These are phyloP conservation scores for Chromoteleia sp. DNA, from an alignment of 2,888 invertebrate genomes.

Conservation along the genomic window DNA sequence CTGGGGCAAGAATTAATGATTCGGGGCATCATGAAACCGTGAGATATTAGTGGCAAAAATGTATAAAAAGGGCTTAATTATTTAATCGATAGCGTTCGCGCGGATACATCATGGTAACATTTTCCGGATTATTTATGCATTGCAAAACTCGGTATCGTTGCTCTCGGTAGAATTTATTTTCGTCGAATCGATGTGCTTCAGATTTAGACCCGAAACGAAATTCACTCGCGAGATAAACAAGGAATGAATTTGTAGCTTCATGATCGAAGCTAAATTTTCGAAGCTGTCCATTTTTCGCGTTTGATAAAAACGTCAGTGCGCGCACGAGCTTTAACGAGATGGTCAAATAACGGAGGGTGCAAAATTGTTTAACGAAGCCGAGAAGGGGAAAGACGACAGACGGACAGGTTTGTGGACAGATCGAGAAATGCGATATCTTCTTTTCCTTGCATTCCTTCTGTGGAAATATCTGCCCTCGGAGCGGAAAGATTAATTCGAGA, in stretches of 20 bases:
- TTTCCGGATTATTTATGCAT: constrained; percentile 42
- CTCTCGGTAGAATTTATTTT: constrained; percentile 37
- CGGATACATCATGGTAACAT: constrained; percentile 8
- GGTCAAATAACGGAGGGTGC: constrained; percentile 34
- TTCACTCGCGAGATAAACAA: background rate
- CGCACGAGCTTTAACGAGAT: constrained; percentile 2
- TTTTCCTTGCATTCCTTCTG: constrained; percentile 23
- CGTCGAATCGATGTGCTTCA: background rate
- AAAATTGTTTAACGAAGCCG: constrained; percentile 20
- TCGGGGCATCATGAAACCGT: constrained; percentile 39
- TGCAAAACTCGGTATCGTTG: constrained; percentile 32
- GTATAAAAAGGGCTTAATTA: constrained; percentile 52
- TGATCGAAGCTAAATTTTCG: background rate
- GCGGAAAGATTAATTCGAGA: constrained; percentile 39
- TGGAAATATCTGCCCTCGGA: constrained; percentile 16
- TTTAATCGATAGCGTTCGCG: constrained; percentile 36
- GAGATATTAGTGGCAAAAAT: constrained; percentile 40
- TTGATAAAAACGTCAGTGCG: background rate
- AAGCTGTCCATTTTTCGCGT: background rate
- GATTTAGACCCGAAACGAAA: constrained; percentile 2
- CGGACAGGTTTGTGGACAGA: constrained; percentile 60
- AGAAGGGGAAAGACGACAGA: background rate
- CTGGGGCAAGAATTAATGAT: constrained; percentile 47
- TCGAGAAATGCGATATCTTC: constrained; percentile 66
- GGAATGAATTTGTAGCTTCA: background rate